Percentiles rank a stretch among this genome's conserved stretches.
These are phyloP conservation scores for Hystrix cristata DNA, from an alignment of 2,113 vertebrate species.

Conservation along the genomic window DNA sequence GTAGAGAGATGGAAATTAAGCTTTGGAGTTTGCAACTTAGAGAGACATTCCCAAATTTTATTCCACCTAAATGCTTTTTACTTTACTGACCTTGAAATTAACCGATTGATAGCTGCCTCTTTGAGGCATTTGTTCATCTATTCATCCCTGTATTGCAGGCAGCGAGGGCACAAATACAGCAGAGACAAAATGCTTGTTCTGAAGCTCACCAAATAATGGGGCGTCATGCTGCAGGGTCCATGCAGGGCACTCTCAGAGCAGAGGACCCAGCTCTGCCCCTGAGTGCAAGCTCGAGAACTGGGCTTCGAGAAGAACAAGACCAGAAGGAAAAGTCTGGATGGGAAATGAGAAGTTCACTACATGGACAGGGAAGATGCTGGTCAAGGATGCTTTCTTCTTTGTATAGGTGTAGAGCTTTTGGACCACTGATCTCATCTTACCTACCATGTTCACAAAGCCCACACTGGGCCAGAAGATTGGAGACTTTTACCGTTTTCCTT, in stretches of 20 bases:
- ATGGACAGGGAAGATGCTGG: not conserved
- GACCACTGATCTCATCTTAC: not conserved
- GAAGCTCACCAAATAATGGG: not conserved
- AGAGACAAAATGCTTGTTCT: not conserved
- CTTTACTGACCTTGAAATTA: not conserved
- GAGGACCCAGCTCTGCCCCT: accelerated
- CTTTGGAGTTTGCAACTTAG: not conserved
- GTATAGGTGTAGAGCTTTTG: not conserved
- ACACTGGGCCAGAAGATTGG: not conserved
- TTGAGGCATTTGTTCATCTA: not conserved
- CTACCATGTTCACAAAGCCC: not conserved
- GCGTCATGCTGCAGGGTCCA: not conserved
- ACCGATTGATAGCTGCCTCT: not conserved
- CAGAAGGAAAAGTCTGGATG: not conserved
- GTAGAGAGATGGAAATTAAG: not conserved
- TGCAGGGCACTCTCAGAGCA: not conserved
- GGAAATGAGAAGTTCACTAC: not conserved
- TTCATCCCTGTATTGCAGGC: not conserved
- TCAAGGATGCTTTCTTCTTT: not conserved
- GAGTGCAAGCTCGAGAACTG: not conserved
- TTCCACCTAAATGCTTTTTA: not conserved
- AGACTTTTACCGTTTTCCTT: not conserved
- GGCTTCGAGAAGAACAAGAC: not conserved
- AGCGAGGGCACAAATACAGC: not conserved
- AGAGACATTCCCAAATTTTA: not conserved